phyloP scores from a whole-genome alignment of 2,113 vertebrate species.

The Equus quagga region DNA sequence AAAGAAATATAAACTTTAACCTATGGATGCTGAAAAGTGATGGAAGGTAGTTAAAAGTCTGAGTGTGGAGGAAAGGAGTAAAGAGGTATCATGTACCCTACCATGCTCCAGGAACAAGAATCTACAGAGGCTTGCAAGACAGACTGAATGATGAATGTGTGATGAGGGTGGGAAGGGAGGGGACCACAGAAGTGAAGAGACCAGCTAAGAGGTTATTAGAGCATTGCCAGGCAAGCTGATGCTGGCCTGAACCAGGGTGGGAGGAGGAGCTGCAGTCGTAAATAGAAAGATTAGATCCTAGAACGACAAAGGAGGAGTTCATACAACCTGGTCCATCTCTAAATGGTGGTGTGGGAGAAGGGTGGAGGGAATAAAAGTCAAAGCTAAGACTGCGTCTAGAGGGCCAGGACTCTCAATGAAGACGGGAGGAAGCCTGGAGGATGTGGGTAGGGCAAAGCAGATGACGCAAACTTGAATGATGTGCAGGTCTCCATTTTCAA shows the following conservation, averaged over 20 bases:
- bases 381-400: neutral
- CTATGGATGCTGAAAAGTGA: neutral
- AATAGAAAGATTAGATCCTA: neutral
- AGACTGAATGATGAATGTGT: neutral
- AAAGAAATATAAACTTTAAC: neutral
- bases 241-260: neutral
- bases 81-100: neutral
- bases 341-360: neutral
- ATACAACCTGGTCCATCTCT: neutral
- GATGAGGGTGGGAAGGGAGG: neutral
- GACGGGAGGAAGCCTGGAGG: neutral
- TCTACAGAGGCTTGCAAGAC: neutral
- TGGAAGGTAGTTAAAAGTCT: neutral
- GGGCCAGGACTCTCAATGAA: neutral
- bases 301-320: neutral
- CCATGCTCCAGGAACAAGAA: neutral
- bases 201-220: neutral
- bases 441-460: neutral
- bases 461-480: rapidly evolving
- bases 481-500: neutral
- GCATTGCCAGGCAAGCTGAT: neutral
- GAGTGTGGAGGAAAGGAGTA: neutral
- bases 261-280: neutral
- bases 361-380: neutral
- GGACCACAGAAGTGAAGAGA: neutral